Conservation (phyloP, 2,888 invertebrate species). For the Alviniconcha strummeri region DNA sequence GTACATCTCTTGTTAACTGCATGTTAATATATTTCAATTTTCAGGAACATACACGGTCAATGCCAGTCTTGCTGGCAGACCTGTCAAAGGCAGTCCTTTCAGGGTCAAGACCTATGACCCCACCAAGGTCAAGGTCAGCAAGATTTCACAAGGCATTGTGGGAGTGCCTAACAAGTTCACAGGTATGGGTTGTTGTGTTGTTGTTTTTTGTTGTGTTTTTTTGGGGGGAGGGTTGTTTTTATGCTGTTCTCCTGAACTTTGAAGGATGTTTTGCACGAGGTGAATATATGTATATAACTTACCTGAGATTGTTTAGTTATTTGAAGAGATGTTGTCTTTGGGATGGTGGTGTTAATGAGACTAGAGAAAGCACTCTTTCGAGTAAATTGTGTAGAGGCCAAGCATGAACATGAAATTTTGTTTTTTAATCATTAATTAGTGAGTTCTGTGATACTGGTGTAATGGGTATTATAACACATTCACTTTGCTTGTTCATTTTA, state of each 20-base stretch:
- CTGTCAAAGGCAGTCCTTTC: constrained; percentile 72
- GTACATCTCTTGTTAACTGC: background rate
- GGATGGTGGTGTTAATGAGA: too few species aligned
- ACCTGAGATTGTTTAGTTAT: too few species aligned
- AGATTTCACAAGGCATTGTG: constrained; percentile 85
- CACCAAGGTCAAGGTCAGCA: constrained; percentile 93
- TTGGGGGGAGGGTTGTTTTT: too few species aligned
- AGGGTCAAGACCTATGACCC: constrained; percentile 82
- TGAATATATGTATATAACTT: background rate
- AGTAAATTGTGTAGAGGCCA: too few species aligned
- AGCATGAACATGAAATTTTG: too few species aligned
- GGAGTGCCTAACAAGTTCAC: constrained; percentile 95
- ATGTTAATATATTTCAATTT: constrained; percentile 18
- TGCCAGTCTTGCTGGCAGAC: constrained; percentile 56
- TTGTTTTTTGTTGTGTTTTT: background rate
- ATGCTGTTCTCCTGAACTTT: background rate
- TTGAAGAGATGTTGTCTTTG: too few species aligned
- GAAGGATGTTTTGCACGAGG: background rate
- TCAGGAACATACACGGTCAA: constrained; percentile 62
- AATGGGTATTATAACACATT: too few species aligned
- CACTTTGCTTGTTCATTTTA: too few species aligned
- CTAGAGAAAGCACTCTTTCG: too few species aligned
- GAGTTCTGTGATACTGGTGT: too few species aligned
- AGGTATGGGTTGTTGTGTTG: constrained; percentile 77
- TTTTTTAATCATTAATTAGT: too few species aligned